Evolutionary conservation across 2,888 invertebrate species (phyloP).

Genomic region (Oxytorus armatus): DNA sequence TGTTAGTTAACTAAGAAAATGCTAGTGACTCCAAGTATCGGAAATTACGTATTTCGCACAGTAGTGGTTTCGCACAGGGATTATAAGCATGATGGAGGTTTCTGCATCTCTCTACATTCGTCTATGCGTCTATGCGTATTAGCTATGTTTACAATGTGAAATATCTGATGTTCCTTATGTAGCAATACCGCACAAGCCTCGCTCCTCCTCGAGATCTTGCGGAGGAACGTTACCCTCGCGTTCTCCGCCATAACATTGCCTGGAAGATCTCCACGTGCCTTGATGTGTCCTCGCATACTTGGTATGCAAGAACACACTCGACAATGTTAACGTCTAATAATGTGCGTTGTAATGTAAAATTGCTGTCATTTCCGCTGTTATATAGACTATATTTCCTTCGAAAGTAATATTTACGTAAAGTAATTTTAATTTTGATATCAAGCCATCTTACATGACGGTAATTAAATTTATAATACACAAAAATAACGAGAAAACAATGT

Average conservation of each 20-base stretch:
- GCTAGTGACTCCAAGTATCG: conserved; percentile 2
- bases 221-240: not conserved
- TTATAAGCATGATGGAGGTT: conserved; percentile 16
- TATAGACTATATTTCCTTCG: not conserved
- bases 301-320: not conserved
- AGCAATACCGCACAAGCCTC: conserved; percentile 20
- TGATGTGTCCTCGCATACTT: not conserved
- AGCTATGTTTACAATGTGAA: conserved; percentile 75
- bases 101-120: conserved; percentile 33
- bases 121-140: conserved; percentile 28
- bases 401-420: not conserved
- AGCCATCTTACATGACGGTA: no score
- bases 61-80: conserved; percentile 12
- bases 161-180: conserved; percentile 69
- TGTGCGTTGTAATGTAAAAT: not conserved
- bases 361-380: not conserved
- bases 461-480: no score
- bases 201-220: conserved; percentile 24
- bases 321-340: not conserved
- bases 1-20: conserved; percentile 2
- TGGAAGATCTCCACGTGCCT: conserved; percentile 19
- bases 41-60: conserved; percentile 10
- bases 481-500: no score
- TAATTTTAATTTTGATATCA: no score
- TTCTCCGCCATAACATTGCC: conserved; percentile 24